Evolutionary conservation across 23 tunicate species (phyloP).

Genomic region (Styela clava): DNA sequence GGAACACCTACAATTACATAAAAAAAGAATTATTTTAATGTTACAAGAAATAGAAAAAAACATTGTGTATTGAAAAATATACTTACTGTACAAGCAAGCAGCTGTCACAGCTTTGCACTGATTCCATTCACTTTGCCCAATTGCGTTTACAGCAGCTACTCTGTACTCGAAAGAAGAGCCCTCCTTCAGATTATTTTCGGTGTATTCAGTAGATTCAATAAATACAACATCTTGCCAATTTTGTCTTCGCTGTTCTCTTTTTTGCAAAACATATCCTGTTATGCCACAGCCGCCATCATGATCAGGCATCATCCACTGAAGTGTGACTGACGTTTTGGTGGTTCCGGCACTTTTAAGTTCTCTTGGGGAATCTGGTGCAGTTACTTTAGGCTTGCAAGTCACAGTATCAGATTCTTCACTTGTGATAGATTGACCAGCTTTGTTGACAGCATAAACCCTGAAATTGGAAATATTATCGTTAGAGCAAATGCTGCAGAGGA

Average conservation of each 20-base stretch:
- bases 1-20: constrained; percentile 21
- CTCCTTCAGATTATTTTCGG: constrained; percentile 21
- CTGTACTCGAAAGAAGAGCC: constrained; percentile 17
- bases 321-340: constrained; percentile 23
- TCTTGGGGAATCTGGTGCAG: constrained; percentile 29
- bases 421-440: constrained; percentile 21
- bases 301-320: constrained; percentile 35
- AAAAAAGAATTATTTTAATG: no score
- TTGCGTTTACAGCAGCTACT: constrained; percentile 24
- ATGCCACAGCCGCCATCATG: constrained; percentile 26
- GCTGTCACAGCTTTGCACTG: constrained; percentile 17
- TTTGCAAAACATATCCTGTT: constrained; percentile 18
- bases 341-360: constrained; percentile 35
- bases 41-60: no score
- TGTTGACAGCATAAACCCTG: constrained; percentile 23
- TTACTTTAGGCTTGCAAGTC: constrained; percentile 14
- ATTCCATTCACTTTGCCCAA: constrained; percentile 30
- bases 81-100: constrained; percentile 37
- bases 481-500: no score
- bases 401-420: constrained; percentile 28
- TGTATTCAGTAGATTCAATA: neutral
- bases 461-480: neutral
- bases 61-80: no score
- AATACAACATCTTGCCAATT: constrained; percentile 5
- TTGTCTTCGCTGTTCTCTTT: constrained; percentile 6